Evolutionary conservation across 1,140 invertebrate genomes (phyloP).

Genomic region (Helicoverpa armigera): DNA sequence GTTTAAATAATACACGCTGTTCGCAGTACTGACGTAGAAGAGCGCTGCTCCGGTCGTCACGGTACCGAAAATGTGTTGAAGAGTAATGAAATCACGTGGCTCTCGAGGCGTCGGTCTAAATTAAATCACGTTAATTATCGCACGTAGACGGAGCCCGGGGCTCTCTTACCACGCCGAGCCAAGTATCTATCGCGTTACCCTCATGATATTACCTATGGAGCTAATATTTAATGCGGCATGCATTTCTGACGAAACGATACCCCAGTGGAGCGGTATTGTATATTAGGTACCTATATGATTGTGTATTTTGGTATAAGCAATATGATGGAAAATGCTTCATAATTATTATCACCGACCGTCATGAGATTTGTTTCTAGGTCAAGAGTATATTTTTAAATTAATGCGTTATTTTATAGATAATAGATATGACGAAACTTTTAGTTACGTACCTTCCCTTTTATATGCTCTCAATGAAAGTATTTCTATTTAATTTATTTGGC

Average conservation of each 20-base stretch:
- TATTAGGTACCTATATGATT: not conserved
- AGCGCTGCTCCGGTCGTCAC: not conserved
- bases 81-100: constrained; percentile 78
- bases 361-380: no score
- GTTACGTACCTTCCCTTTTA: no score
- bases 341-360: no score
- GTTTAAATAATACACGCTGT: constrained; percentile 10
- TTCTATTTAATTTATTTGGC: no score
- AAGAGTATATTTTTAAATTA: no score
- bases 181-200: constrained; percentile 34
- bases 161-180: constrained; percentile 21
- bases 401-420: no score
- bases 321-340: no score
- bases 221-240: constrained; percentile 25
- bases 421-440: no score
- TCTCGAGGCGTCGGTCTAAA: constrained; percentile 68
- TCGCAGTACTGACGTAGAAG: constrained; percentile 1
- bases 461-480: no score
- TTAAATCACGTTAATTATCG: constrained; percentile 77
- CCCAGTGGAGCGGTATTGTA: not conserved
- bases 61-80: constrained; percentile 68
- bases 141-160: constrained; percentile 59
- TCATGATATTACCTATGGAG: constrained; percentile 26
- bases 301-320: no score
- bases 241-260: not conserved